Conservation (phyloP, 2,113 vertebrate genomes). For the Polypterus senegalus region DNA sequence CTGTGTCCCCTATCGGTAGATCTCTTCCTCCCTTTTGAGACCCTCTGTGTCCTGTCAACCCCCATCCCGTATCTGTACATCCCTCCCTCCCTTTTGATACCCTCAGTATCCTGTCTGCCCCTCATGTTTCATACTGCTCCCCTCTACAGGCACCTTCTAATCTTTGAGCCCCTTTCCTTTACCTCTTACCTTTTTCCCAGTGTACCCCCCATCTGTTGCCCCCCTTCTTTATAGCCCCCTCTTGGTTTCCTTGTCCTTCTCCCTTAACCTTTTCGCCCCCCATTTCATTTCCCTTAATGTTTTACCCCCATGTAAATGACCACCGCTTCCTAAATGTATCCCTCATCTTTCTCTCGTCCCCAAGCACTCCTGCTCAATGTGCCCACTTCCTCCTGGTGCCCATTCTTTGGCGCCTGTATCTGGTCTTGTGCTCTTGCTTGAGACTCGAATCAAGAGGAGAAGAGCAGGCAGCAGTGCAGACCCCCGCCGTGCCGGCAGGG, state of each 20-base stretch:
- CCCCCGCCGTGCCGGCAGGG: constrained; percentile 7
- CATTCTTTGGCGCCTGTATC: too few relatives aligned
- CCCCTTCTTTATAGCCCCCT: background rate
- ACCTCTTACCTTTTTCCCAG: constrained; percentile 10
- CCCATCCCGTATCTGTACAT: constrained; percentile 13
- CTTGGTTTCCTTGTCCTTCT: background rate
- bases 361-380: constrained; percentile 12
- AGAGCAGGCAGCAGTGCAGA: constrained; percentile 35
- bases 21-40: constrained; percentile 13
- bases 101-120: constrained; percentile 27
- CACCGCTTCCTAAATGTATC: constrained; percentile 1
- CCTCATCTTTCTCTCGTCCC: background rate
- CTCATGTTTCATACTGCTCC: constrained; percentile 38
- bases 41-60: constrained; percentile 27
- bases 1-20: constrained; percentile 2
- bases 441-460: constrained; percentile 22
- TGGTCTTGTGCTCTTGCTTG: too few relatives aligned
- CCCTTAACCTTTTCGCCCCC: background rate
- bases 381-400: constrained; percentile 3
- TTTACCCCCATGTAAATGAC: background rate
- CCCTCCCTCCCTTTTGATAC: constrained; percentile 17
- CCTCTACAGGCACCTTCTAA: constrained; percentile 33
- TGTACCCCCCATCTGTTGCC: constrained; percentile 18
- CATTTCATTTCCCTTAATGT: background rate
- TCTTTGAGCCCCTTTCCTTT: too few relatives aligned